A percentile compares a stretch with the other conserved stretches of the same genome.
These are phyloP conservation scores for Hedya salicella DNA, from an alignment of 2,888 invertebrate species.

Conservation along the genomic window DNA sequence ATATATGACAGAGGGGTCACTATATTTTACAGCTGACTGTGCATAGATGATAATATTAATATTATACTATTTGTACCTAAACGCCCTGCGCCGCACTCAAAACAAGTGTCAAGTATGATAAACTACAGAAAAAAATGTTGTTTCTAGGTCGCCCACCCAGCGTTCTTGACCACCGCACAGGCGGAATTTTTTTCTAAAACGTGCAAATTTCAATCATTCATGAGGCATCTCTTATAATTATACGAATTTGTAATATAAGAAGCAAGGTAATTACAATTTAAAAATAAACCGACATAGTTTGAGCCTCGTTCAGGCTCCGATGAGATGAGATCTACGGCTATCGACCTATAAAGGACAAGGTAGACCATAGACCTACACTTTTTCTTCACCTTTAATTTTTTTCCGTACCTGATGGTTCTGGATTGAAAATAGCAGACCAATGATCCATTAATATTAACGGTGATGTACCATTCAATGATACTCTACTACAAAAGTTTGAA, in stretches of 20 bases:
- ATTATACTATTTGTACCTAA: too few relatives aligned
- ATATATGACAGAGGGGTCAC: too few relatives aligned
- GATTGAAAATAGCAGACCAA: slow-evolving; percentile 13
- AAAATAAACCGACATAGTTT: slow-evolving; percentile 13
- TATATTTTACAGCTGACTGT: too few relatives aligned
- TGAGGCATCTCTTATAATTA: slow-evolving; percentile 19
- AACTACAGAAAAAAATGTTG: slow-evolving; percentile 1
- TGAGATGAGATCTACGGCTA: slow-evolving; percentile 46
- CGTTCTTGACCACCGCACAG: slow-evolving; percentile 3
- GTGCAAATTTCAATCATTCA: slow-evolving; percentile 28
- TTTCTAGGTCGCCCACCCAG: slow-evolving; percentile 5
- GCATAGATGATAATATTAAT: too few relatives aligned
- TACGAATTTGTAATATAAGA: background rate
- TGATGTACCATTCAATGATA: background rate
- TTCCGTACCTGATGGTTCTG: slow-evolving; percentile 5
- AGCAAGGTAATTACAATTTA: background rate
- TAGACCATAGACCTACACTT: slow-evolving; percentile 41
- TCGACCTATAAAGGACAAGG: slow-evolving; percentile 58
- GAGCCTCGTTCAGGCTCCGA: background rate
- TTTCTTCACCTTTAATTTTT: slow-evolving; percentile 32
- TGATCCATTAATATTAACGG: slow-evolving; percentile 24
- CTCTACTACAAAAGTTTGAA: too few relatives aligned
- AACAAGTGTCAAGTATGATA: background rate
- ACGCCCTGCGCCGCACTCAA: background rate
- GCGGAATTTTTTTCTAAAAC: slow-evolving; percentile 2